Conservation (phyloP, 2,888 invertebrate genomes). For the Argyresthia albistria region DNA sequence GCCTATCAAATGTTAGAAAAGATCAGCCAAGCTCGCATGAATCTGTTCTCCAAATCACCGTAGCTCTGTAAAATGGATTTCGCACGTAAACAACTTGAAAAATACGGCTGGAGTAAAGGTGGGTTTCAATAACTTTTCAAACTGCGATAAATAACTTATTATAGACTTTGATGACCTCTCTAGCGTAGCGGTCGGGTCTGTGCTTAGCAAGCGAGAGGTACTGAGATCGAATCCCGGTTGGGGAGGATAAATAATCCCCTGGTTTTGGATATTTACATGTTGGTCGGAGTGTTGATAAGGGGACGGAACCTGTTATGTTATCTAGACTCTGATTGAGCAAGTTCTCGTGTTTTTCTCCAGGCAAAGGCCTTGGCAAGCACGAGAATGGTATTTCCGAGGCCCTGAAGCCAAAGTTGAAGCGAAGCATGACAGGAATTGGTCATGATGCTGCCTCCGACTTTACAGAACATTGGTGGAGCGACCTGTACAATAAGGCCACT, state of each 20-base stretch:
- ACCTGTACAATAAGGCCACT: constrained; percentile 81
- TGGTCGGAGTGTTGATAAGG: too few relatives aligned
- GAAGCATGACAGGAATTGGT: constrained; percentile 85
- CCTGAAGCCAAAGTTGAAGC: constrained; percentile 84
- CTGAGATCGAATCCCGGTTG: too few relatives aligned
- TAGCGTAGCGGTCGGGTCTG: too few relatives aligned
- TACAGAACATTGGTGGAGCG: constrained; percentile 90
- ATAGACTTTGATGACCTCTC: too few relatives aligned
- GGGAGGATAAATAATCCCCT: too few relatives aligned
- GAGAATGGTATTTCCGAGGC: constrained; percentile 85
- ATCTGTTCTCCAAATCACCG: background rate
- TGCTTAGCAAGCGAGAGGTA: too few relatives aligned
- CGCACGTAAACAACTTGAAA: constrained; percentile 78
- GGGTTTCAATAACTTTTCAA: constrained; percentile 14
- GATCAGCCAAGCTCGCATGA: too few relatives aligned
- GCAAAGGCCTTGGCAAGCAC: constrained; percentile 87
- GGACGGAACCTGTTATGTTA: background rate
- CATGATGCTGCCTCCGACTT: constrained; percentile 82
- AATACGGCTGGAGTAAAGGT: constrained; percentile 81
- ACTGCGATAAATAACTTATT: too few relatives aligned
- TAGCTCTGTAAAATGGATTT: constrained; percentile 74
- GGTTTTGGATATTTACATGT: too few relatives aligned
- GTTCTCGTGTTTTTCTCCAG: constrained; percentile 46
- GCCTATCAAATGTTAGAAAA: too few relatives aligned
- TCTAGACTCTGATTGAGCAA: constrained; percentile 2